Evolutionary conservation across 92 coral and sea anemone species (phyloP).

Genomic region (Hydrozoanthus gracilis): DNA sequence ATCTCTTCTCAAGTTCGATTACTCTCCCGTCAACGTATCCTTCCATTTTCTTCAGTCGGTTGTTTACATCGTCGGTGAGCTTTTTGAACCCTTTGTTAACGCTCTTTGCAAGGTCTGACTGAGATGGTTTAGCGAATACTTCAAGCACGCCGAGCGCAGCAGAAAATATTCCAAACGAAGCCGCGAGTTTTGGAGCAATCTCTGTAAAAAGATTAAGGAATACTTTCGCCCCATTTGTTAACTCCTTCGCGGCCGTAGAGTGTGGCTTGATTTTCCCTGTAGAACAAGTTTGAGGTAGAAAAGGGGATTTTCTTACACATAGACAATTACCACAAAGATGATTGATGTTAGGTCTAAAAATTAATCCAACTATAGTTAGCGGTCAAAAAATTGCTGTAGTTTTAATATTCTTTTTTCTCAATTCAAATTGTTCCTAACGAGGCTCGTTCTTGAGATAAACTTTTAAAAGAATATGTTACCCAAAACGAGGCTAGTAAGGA

Average conservation of each 20-base stretch:
- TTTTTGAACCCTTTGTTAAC: background rate
- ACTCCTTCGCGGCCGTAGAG: background rate
- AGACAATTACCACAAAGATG: too few relatives aligned
- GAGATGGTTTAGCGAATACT: background rate
- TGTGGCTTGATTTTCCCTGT: background rate
- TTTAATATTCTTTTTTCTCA: too few relatives aligned
- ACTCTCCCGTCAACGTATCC: slow-evolving; percentile 5
- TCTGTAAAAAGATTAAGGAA: background rate
- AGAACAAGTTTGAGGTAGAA: too few relatives aligned
- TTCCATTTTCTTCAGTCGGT: background rate
- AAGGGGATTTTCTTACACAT: too few relatives aligned
- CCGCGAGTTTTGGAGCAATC: slow-evolving; percentile 1
- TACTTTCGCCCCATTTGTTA: background rate
- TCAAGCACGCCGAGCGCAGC: background rate
- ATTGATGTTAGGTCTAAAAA: too few relatives aligned
- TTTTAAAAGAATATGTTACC: too few relatives aligned
- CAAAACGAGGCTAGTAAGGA: too few relatives aligned
- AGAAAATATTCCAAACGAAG: background rate
- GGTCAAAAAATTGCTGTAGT: too few relatives aligned
- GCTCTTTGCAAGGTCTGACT: background rate
- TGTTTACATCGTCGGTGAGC: slow-evolving; percentile 5
- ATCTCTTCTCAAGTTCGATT: background rate
- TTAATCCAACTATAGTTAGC: too few relatives aligned
- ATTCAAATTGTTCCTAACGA: too few relatives aligned
- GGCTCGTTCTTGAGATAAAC: too few relatives aligned